phyloP scores from a whole-genome alignment of 2,888 invertebrate species.

The Capitulum mitella region DNA sequence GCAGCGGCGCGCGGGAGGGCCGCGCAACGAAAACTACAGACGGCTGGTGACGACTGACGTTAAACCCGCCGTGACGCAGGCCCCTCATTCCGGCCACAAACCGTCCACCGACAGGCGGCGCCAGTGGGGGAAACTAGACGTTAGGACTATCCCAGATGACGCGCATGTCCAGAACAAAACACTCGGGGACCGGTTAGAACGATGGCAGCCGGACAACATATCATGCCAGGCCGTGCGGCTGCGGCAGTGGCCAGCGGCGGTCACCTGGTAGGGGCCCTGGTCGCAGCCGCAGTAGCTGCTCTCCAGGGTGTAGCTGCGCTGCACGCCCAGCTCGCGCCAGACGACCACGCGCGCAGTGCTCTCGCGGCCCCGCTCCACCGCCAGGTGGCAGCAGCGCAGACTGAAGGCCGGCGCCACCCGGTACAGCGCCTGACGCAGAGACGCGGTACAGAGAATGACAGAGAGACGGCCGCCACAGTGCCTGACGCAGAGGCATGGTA shows the following conservation, averaged over 20 bases:
- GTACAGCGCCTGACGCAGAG: slow-evolving; percentile 54
- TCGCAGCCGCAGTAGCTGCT: slow-evolving; percentile 79
- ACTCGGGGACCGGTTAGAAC: too few relatives aligned
- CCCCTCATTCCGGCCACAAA: too few relatives aligned
- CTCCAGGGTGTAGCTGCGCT: slow-evolving; percentile 74
- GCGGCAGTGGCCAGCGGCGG: too few relatives aligned
- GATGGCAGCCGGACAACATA: too few relatives aligned
- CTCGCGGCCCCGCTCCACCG: slow-evolving; percentile 68
- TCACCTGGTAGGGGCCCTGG: slow-evolving; percentile 61
- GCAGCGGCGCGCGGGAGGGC: too few relatives aligned
- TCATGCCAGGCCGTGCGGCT: too few relatives aligned
- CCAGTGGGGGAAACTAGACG: too few relatives aligned
- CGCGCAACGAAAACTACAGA: neutral
- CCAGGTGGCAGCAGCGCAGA: slow-evolving; percentile 64
- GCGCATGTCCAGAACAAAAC: too few relatives aligned
- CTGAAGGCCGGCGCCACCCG: slow-evolving; percentile 62
- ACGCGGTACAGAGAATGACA: neutral
- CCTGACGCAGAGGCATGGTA: neutral
- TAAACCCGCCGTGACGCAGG: too few relatives aligned
- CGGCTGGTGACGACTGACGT: neutral
- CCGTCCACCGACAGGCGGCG: too few relatives aligned
- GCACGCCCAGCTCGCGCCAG: slow-evolving; percentile 73
- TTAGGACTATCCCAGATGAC: too few relatives aligned
- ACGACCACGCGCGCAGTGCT: slow-evolving; percentile 75
- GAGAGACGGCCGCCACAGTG: too few relatives aligned